Conservation (phyloP, 2,888 invertebrate genomes). For the Argynnis bischoffii region DNA sequence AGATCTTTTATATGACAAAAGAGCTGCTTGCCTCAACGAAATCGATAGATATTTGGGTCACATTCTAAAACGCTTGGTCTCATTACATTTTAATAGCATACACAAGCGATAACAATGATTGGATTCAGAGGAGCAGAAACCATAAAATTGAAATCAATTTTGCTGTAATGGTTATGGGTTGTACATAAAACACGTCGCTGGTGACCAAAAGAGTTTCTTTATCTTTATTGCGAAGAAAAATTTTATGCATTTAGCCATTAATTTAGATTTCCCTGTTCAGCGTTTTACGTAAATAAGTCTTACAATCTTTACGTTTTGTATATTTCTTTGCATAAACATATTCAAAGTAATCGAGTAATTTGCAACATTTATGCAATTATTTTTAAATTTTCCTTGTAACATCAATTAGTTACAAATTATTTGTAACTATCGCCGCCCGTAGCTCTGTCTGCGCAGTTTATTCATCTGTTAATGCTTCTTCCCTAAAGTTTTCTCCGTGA, state of each 20-base stretch:
- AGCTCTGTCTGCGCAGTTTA: no score
- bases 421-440: no score
- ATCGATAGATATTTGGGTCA: constrained; percentile 50
- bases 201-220: constrained; percentile 59
- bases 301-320: background rate
- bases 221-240: constrained; percentile 51
- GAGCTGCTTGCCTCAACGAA: constrained; percentile 34
- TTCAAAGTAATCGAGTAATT: no score
- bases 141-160: constrained; percentile 82
- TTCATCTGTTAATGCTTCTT: no score
- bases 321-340: background rate
- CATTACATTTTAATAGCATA: constrained; percentile 77
- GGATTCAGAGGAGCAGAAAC: constrained; percentile 79
- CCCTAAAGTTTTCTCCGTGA: no score
- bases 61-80: constrained; percentile 65
- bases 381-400: no score
- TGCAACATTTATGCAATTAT: no score
- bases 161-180: constrained; percentile 75
- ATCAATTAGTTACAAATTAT: no score
- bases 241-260: constrained; percentile 37
- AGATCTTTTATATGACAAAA: constrained; percentile 37
- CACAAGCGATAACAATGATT: constrained; percentile 79
- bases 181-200: constrained; percentile 70
- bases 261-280: constrained; percentile 31
- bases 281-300: background rate